phyloP scores from a whole-genome alignment of 2,888 invertebrate species.

The Troides aeacus region DNA sequence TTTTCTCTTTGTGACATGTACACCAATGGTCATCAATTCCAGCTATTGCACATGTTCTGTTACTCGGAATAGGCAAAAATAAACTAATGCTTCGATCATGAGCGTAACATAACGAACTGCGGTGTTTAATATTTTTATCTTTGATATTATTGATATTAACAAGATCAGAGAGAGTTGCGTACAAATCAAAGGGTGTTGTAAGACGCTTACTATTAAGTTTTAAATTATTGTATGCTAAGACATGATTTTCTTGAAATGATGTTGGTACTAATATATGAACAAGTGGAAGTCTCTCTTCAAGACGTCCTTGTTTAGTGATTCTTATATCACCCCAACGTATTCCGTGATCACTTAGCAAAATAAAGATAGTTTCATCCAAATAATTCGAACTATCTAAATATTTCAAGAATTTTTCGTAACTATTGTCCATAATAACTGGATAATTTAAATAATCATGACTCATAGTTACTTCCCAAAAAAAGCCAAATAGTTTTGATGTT shows the following conservation, averaged over 20 bases:
- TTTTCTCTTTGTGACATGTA: slow-evolving; percentile 86
- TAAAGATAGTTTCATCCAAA: slow-evolving; percentile 83
- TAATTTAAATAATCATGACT: slow-evolving; percentile 92
- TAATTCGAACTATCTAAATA: slow-evolving; percentile 72
- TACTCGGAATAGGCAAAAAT: slow-evolving; percentile 85
- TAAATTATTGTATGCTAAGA: slow-evolving; percentile 82
- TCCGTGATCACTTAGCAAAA: slow-evolving; percentile 94
- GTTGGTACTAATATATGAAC: slow-evolving; percentile 86
- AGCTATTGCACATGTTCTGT: slow-evolving; percentile 88
- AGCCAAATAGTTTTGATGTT: slow-evolving; percentile 85
- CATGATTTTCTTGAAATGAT: slow-evolving; percentile 83
- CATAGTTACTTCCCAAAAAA: slow-evolving; percentile 91
- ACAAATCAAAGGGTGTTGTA: slow-evolving; percentile 91
- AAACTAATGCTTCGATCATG: slow-evolving; percentile 85
- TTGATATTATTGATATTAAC: slow-evolving; percentile 73
- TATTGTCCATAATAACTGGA: slow-evolving; percentile 86
- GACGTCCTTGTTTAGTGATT: slow-evolving; percentile 89
- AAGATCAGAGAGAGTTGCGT: slow-evolving; percentile 88
- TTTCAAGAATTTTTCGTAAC: slow-evolving; percentile 80
- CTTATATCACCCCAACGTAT: slow-evolving; percentile 92
- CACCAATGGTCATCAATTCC: slow-evolving; percentile 93
- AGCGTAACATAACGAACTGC: slow-evolving; percentile 55
- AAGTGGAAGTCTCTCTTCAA: slow-evolving; percentile 94
- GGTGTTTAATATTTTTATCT: slow-evolving; percentile 57
- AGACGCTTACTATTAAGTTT: slow-evolving; percentile 83